Evolutionary conservation across 2,113 vertebrate genomes (phyloP).

Genomic region (Vombatus ursinus): DNA sequence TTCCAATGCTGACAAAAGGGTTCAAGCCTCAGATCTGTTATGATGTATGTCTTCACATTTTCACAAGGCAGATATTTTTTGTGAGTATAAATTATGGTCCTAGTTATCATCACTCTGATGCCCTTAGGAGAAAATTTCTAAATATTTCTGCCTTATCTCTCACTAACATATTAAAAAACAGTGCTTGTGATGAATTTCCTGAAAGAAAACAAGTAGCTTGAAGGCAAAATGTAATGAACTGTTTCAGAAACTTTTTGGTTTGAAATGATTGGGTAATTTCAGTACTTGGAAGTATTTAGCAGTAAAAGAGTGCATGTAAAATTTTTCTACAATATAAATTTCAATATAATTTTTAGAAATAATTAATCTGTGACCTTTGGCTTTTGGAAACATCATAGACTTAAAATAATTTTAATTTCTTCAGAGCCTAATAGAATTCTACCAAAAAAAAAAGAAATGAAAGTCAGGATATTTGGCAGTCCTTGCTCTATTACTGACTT

Average conservation of each 20-base stretch:
- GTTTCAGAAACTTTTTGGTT: slow-evolving; percentile 32
- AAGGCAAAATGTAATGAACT: slow-evolving; percentile 56
- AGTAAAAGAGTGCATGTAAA: slow-evolving; percentile 2
- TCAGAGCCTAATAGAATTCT: background rate
- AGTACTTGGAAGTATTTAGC: slow-evolving; percentile 12
- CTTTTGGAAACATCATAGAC: background rate
- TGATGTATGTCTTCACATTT: background rate
- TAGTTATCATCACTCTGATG: slow-evolving; percentile 28
- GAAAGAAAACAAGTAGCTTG: slow-evolving; percentile 59
- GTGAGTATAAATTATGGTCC: background rate
- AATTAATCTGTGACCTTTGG: background rate
- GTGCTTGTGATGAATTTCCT: slow-evolving; percentile 63
- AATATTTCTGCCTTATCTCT: slow-evolving; percentile 28
- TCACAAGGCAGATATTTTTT: slow-evolving; percentile 13
- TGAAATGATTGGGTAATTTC: slow-evolving; percentile 24
- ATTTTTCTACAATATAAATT: slow-evolving; percentile 46
- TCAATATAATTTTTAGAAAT: background rate
- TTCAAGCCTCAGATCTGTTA: slow-evolving; percentile 9
- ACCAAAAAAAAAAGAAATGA: background rate
- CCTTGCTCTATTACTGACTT: background rate
- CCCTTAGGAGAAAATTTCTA: slow-evolving; percentile 40
- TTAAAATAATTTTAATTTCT: slow-evolving; percentile 25
- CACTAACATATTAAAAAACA: slow-evolving; percentile 36
- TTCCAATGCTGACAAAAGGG: slow-evolving; percentile 19
- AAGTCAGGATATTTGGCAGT: background rate